Conservation (phyloP, 2,797 vertebrate genomes). For the Acestrorhynchus altus region DNA sequence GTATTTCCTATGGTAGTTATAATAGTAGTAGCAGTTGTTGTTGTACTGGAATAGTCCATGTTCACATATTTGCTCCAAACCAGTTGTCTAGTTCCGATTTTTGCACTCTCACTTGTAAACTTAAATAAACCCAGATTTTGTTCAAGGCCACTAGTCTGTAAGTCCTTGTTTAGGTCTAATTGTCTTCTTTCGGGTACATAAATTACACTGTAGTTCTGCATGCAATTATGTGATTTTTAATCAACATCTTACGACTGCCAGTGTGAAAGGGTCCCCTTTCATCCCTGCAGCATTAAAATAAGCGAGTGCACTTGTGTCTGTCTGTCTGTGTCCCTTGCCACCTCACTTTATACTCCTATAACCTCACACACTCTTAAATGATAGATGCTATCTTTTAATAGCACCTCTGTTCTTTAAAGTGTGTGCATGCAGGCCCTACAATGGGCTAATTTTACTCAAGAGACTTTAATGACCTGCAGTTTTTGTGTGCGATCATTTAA, state of each 20-base stretch:
- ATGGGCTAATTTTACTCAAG: constrained; percentile 36
- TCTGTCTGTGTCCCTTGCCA: constrained; percentile 25
- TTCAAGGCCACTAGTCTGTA: background rate
- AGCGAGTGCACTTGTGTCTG: constrained; percentile 6
- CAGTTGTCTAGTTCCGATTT: background rate
- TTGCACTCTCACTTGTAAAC: no score
- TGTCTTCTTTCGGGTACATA: constrained; percentile 42
- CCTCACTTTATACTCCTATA: constrained; percentile 34
- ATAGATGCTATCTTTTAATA: constrained; percentile 44
- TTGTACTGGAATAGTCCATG: no score
- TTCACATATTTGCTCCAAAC: background rate
- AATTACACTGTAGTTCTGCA: constrained; percentile 49
- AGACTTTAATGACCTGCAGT: constrained; percentile 32
- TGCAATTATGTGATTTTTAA: constrained; percentile 54
- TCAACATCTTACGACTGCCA: constrained; percentile 40
- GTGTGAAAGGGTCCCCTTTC: constrained; percentile 28
- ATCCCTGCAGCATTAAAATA: constrained; percentile 20
- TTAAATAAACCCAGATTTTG: background rate
- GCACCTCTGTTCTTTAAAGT: constrained; percentile 37
- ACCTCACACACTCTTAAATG: constrained; percentile 33
- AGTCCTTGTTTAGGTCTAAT: constrained; percentile 32
- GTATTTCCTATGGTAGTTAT: no score
- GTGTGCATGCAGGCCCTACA: constrained; percentile 39
- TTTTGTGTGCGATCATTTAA: constrained; percentile 48
- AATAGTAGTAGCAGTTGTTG: no score